Conservation (phyloP, 2,797 vertebrate genomes). For the Neosilurus hyrtlii region DNA sequence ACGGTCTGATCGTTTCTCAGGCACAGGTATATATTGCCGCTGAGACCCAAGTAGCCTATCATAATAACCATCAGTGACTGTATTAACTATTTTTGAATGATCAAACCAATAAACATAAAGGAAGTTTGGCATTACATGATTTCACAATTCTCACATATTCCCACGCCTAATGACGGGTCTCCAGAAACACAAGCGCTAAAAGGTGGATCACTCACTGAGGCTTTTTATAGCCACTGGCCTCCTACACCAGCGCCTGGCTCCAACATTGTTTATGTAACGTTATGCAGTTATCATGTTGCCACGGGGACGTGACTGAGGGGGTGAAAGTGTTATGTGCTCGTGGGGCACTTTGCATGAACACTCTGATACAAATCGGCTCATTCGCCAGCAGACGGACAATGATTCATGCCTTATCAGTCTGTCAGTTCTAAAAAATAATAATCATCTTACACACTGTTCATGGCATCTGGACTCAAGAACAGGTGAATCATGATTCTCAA, state of each 20-base stretch:
- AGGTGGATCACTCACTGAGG: slow-evolving; percentile 34
- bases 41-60: neutral
- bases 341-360: slow-evolving; percentile 54
- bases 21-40: neutral
- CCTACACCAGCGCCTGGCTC: slow-evolving; percentile 44
- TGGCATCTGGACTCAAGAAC: slow-evolving; percentile 32
- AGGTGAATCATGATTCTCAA: slow-evolving; percentile 50
- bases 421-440: slow-evolving; percentile 44
- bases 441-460: slow-evolving; percentile 48
- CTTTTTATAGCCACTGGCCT: slow-evolving; percentile 53
- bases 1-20: slow-evolving; percentile 16
- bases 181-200: slow-evolving; percentile 25
- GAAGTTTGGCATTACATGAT: slow-evolving; percentile 29
- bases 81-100: slow-evolving; percentile 16
- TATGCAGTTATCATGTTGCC: slow-evolving; percentile 60
- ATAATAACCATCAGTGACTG: slow-evolving; percentile 1
- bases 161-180: slow-evolving; percentile 39
- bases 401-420: slow-evolving; percentile 50
- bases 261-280: slow-evolving; percentile 56
- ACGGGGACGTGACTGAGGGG: slow-evolving; percentile 54
- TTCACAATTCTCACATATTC: slow-evolving; percentile 46
- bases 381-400: slow-evolving; percentile 51
- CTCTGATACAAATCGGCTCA: slow-evolving; percentile 51
- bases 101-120: slow-evolving; percentile 8
- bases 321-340: slow-evolving; percentile 53